Percentiles rank a stretch among this genome's conserved stretches.
These are phyloP conservation scores for Heliconius hortense DNA, from an alignment of 2,888 invertebrate species.

Conservation along the genomic window DNA sequence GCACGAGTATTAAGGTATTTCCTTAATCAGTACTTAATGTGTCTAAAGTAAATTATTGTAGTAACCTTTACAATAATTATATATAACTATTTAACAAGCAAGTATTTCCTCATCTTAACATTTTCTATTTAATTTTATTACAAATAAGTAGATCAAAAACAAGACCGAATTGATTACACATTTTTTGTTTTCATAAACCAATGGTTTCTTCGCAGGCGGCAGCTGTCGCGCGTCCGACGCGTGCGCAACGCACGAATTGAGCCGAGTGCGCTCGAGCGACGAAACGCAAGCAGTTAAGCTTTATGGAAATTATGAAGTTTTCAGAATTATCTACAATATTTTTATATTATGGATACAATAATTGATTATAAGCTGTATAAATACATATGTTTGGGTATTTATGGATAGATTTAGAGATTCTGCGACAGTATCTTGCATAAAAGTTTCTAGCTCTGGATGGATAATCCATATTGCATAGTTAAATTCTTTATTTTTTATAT, in stretches of 20 bases:
- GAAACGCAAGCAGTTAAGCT: conserved; percentile 28
- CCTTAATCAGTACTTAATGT: neutral
- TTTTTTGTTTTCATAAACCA: conserved; percentile 51
- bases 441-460: neutral
- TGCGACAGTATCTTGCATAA: neutral
- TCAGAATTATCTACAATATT: neutral
- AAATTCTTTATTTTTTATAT: conserved; percentile 4
- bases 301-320: conserved; percentile 11
- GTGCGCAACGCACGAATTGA: conserved; percentile 70
- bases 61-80: conserved; percentile 6
- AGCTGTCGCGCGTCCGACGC: conserved; percentile 74
- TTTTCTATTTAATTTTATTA: conserved; percentile 22
- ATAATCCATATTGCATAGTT: conserved; percentile 7
- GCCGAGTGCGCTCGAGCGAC: conserved; percentile 61
- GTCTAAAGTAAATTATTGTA: neutral
- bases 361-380: neutral
- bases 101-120: neutral
- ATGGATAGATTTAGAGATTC: neutral
- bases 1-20: neutral
- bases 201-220: conserved; percentile 69
- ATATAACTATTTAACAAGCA: neutral
- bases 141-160: conserved; percentile 39
- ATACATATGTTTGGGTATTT: neutral
- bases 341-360: neutral
- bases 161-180: conserved; percentile 45